phyloP scores from a whole-genome alignment of 2,888 invertebrate genomes.

The Dasysyrphus tricinctus region DNA sequence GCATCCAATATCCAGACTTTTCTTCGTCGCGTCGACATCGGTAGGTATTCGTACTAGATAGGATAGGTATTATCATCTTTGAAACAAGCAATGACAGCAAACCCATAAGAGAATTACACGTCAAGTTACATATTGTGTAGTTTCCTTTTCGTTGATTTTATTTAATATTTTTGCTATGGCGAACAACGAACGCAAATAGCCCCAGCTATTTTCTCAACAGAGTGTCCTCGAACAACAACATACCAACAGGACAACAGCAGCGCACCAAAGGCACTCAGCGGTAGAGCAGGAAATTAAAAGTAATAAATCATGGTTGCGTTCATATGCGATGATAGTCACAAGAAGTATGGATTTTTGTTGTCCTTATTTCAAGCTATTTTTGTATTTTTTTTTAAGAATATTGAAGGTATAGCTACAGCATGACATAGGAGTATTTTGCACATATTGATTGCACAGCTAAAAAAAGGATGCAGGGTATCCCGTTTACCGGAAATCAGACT shows the following conservation, averaged over 20 bases:
- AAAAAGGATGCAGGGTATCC: constrained; percentile 63
- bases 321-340: constrained; percentile 72
- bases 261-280: constrained; percentile 76
- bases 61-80: constrained; percentile 42
- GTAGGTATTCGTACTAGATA: no score
- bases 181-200: constrained; percentile 46
- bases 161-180: constrained; percentile 63
- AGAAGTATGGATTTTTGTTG: constrained; percentile 73
- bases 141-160: constrained; percentile 79
- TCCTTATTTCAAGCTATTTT: constrained; percentile 48
- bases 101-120: constrained; percentile 79
- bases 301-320: constrained; percentile 80
- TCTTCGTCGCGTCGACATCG: no score
- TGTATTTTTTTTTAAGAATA: neutral
- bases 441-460: constrained; percentile 70
- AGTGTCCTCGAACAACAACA: constrained; percentile 25
- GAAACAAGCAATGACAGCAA: constrained; percentile 69
- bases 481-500: constrained; percentile 70
- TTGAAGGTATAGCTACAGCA: neutral
- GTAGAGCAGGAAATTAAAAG: constrained; percentile 82
- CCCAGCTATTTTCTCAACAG: constrained; percentile 40
- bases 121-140: constrained; percentile 79
- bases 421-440: constrained; percentile 49
- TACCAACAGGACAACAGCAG: constrained; percentile 30
- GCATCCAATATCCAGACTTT: neutral